Evolutionary conservation across 2,113 vertebrate species (phyloP).

Genomic region (Pelecanoides urinatrix): DNA sequence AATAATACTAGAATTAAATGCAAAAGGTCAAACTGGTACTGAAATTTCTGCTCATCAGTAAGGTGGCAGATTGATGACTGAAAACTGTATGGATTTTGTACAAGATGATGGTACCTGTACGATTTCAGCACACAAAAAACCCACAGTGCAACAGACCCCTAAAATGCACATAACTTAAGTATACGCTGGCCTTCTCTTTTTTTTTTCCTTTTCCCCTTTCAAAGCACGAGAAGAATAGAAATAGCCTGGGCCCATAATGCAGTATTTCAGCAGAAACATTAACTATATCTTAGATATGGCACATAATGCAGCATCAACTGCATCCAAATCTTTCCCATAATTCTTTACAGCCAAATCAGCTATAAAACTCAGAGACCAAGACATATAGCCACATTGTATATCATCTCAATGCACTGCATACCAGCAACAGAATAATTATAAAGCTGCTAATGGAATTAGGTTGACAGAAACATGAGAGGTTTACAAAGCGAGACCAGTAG

Average conservation of each 20-base stretch:
- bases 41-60: not conserved
- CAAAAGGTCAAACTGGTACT: not conserved
- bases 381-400: not conserved
- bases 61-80: not conserved
- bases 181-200: not conserved
- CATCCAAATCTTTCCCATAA: not conserved
- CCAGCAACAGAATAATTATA: not conserved
- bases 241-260: not conserved
- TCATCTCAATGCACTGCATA: not conserved
- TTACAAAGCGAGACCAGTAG: not conserved
- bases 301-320: not conserved
- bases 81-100: not conserved
- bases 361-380: not conserved
- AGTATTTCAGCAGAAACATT: not conserved
- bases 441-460: not conserved
- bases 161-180: not conserved
- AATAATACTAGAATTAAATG: not conserved
- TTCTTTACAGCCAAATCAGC: not conserved
- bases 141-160: not conserved
- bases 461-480: not conserved
- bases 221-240: not conserved
- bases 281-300: not conserved
- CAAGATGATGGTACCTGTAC: not conserved
- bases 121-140: not conserved
- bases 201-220: not conserved